Base-by-base conservation (phyloP, 2,113 vertebrate species). In the Cynoglossus semilaevis region DNA sequence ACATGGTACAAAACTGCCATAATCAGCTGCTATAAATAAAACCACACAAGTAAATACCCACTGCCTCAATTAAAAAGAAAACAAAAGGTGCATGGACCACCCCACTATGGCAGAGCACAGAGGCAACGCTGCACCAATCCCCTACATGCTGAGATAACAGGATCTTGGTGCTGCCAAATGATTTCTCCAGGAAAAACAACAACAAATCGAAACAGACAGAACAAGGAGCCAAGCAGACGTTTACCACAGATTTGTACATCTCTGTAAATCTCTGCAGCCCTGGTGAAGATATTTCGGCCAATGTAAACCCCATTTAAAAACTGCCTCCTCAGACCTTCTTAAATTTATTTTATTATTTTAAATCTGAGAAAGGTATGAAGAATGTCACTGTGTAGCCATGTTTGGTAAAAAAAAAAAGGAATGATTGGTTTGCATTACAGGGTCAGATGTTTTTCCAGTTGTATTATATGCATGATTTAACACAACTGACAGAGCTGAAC, bases 141-240 rank as follows among this genome's bases (percentile, higher is more conserved):
- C 15, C 48, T 54, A 59, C 63, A 55, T 66, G 63, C 63, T 59
- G 40, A 58, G 45, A 22, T 74, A 74, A 76, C 17, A 40, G 65
- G 42, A 15, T 51, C 52, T 53, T 11, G 41, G 16, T 41, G 44
- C 8, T 46, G 47, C 51, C 18, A 76, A 70, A 73, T 75, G 16
- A 64, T 70, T 49, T 15, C 52, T 45, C 22, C 10, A 55, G 15
- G 58, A 35, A 67, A 61, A 42, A 68, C 49, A 51, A 54, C 40
- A 63, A 53, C 36, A 51, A 54, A 65, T 17, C 56, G 1, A 54
- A 77, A 75, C 22, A 51, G 18, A 42, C 38, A n/a, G 73, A 72
- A 61, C 14, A 63, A 34, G 35, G 17, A 22, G 5, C n/a, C n/a
- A 54, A 77, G 72, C 22, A 51, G 18, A 42, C 38, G 14, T 45